These are phyloP conservation scores for Chanos chanos DNA, from an alignment of 2,797 vertebrate species.

Conservation along the genomic window DNA sequence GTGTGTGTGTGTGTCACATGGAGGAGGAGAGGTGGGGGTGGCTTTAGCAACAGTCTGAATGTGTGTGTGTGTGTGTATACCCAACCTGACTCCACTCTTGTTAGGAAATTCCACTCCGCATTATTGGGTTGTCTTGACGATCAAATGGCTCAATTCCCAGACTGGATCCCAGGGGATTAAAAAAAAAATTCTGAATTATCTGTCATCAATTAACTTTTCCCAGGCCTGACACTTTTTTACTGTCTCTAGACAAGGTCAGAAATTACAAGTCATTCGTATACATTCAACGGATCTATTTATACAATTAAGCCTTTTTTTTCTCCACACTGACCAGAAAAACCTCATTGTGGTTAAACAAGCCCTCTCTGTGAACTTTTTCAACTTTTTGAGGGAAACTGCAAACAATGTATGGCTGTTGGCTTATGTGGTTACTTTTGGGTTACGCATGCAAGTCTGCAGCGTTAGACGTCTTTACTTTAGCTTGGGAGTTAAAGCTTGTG, in stretches of 20 bases:
- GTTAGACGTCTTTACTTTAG: conserved; percentile 3
- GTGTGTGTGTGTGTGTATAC: conserved; percentile 34
- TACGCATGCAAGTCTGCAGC: conserved; percentile 12
- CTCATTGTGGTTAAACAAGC: conserved; percentile 22
- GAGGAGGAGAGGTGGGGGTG: neutral
- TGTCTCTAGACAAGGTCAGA: conserved; percentile 47
- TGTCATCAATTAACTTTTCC: conserved; percentile 55
- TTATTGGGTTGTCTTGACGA: conserved; percentile 69
- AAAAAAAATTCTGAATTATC: conserved; percentile 55
- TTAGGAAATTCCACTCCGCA: conserved; percentile 69
- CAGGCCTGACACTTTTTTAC: conserved; percentile 52
- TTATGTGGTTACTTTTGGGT: conserved; percentile 19
- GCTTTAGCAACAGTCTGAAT: conserved; percentile 22
- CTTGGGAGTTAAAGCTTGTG: conserved; percentile 15
- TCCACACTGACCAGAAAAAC: conserved; percentile 13
- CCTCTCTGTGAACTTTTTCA: conserved; percentile 25
- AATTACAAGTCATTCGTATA: conserved; percentile 29
- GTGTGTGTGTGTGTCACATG: conserved; percentile 36
- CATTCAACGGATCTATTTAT: conserved; percentile 12
- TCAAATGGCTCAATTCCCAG: conserved; percentile 66
- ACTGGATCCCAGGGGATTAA: conserved; percentile 60
- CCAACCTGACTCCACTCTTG: conserved; percentile 60
- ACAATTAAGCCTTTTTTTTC: conserved; percentile 7
- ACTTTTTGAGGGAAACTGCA: conserved; percentile 10
- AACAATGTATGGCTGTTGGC: conserved; percentile 11